Evolutionary conservation across 35 echinoderm and acorn worm species (phyloP), one percentile per base, ranked within the genome.

Genomic region (Lytechinus variegatus): DNA sequence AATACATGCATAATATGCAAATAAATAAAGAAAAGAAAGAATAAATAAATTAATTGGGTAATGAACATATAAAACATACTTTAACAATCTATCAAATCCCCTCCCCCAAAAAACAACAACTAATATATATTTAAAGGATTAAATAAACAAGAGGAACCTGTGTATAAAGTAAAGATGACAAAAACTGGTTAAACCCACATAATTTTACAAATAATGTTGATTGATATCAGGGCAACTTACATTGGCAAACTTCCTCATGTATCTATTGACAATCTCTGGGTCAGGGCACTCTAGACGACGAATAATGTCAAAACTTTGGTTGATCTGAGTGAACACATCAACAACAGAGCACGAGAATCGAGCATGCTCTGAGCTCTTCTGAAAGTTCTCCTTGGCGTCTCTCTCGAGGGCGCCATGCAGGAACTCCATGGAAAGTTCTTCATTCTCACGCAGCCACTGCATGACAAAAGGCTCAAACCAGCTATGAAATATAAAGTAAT

Each of bases 381-480:
- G 86, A 89, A 99, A 99, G 54, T 97, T 96, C 88, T 98, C 97
- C 88, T 98, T 95, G 24, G 96, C 96, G 89, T 99, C 98, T 86
- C 97, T 54, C 12, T 98, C 97, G 33, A 99, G 91, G 55, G 98
- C 98, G 51, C 95, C 97, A 44, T 98, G 97, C 8, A 99, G 95
- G 54, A 98, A 99, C 52, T 99, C 98, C 97, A 99, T 99, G 56
- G 98, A 99, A 5, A 99, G 95, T 55, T 97, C 95, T 87, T 98
- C 98, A 44, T 99, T 98, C 88, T 99, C 98, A 24, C 95, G 95
- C 94, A 99, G 95, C 97, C 98, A 99, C 71, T 99, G 98, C 97
- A 99, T 97, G 8, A 98, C 98, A 86, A 99, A 99, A 19, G 98
- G 98, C 95, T 99, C 97, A 96, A 99, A 99, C 98, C 98, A 99